Base-by-base conservation (phyloP, 2,113 vertebrate genomes). In the Pollachius pollachius region DNA sequence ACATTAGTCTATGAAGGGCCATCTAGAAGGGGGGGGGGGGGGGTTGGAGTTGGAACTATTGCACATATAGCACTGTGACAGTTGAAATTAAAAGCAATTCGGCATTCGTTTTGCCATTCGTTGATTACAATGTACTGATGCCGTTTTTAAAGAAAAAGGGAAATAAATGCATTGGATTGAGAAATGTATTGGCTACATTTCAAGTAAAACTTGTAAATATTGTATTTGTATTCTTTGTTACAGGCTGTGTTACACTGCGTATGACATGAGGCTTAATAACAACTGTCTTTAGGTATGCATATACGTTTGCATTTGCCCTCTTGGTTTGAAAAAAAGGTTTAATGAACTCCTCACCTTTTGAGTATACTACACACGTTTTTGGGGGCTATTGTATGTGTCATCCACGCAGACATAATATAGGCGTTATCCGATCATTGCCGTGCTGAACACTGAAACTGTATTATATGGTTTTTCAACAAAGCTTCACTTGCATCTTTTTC, bases 381-480 rank as follows among this genome's bases (percentile, higher is more conserved):
- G 15, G 41, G 41, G 41, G 41, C 41, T 7, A 34, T 34, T 7
- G 41, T 37, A 41, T 54, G 80, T 82, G 62, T 77, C 77, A 62
- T 64, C 72, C 23, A 13, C 63, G 71, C 77, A 75, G 70, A 77
- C 61, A 64, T n/a, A 57, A 56, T 73, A 77, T 64, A 52, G 64
- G 70, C 62, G 15, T 62, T 67, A 77, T 25, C 72, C 76, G 90
- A 85, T 89, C 88, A 89, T 87, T 65, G 0, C 85, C 90, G 84
- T 91, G 86, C 90, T 91, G 86, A 91, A 87, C 87, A 89, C 77
- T 85, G 79, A 91, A 86, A 88, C 87, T 85, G 85, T 76, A 86
- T 91, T 90, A 84, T 76, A 58, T 65, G 72, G 41, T 78, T 83
- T 84, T 69, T 67, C 56, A 76, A 73, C 84, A 80, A 88, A 81